Evolutionary conservation across 2,113 vertebrate species (phyloP).

Genomic region (Macquaria australasica): DNA sequence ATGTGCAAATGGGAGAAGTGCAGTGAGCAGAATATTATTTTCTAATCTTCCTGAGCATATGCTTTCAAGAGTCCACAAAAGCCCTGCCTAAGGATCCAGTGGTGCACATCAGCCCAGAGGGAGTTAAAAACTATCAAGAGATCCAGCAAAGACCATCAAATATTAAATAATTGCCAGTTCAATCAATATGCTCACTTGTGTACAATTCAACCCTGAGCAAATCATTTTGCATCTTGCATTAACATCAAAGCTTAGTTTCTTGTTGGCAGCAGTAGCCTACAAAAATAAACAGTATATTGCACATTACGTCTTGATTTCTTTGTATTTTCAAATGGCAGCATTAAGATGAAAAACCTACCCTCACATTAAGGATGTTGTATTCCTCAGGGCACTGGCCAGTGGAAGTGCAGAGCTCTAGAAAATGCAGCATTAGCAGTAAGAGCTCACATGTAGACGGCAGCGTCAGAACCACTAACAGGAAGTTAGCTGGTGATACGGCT

Average conservation of each 20-base stretch:
- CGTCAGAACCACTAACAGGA: constrained; percentile 61
- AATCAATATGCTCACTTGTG: constrained; percentile 29
- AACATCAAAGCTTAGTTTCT: background rate
- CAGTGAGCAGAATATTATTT: background rate
- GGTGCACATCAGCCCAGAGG: background rate
- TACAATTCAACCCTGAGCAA: background rate
- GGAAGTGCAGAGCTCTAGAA: constrained; percentile 40
- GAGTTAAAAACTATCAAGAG: background rate
- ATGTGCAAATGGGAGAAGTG: constrained; percentile 21
- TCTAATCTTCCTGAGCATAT: background rate
- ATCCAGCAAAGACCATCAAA: constrained; percentile 30
- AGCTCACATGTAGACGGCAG: constrained; percentile 53
- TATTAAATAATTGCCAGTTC: constrained; percentile 9
- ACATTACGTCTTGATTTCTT: background rate
- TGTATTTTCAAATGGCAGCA: constrained; percentile 32
- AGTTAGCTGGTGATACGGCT: constrained; percentile 60
- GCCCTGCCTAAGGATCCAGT: background rate
- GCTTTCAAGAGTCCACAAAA: background rate
- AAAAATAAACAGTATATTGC: background rate
- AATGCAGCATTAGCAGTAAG: constrained; percentile 68
- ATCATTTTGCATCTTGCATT: constrained; percentile 2
- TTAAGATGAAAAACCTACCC: constrained; percentile 59
- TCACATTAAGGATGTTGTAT: constrained; percentile 63
- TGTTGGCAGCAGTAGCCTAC: background rate
- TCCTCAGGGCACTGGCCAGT: constrained; percentile 46